A percentile compares a stretch with the other conserved stretches of the same genome.
These are phyloP conservation scores for Orthosia gothica DNA, from an alignment of 2,888 invertebrate species.

Conservation along the genomic window DNA sequence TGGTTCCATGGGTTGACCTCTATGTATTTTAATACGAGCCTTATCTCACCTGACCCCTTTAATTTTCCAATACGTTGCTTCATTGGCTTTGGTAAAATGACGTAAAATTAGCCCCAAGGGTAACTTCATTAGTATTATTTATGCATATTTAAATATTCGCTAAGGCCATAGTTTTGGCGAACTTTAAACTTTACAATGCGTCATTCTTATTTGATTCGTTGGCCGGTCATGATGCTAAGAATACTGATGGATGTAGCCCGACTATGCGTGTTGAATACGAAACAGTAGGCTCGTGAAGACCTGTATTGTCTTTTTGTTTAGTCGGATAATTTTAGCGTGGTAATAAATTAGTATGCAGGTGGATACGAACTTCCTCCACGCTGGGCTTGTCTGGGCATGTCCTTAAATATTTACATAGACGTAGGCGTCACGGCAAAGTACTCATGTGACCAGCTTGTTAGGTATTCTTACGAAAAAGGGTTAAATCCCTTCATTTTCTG, in stretches of 20 bases:
- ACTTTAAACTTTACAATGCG: slow-evolving; percentile 82
- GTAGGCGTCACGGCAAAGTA: slow-evolving; percentile 56
- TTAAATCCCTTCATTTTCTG: slow-evolving; percentile 43
- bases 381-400: slow-evolving; percentile 81
- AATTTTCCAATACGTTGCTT: slow-evolving; percentile 84
- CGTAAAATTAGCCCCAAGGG: slow-evolving; percentile 71
- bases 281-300: slow-evolving; percentile 58
- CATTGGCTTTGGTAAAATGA: slow-evolving; percentile 73
- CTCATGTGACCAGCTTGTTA: slow-evolving; percentile 59
- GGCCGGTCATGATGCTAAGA: slow-evolving; percentile 76
- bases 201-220: slow-evolving; percentile 84
- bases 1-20: slow-evolving; percentile 58
- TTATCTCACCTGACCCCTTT: slow-evolving; percentile 76
- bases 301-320: slow-evolving; percentile 71
- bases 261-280: slow-evolving; percentile 66
- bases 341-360: slow-evolving; percentile 86
- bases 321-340: slow-evolving; percentile 76
- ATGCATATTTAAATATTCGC: slow-evolving; percentile 75
- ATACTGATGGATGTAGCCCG: slow-evolving; percentile 83
- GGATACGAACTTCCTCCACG: slow-evolving; percentile 80
- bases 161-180: slow-evolving; percentile 82
- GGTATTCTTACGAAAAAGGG: slow-evolving; percentile 68
- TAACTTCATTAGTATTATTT: slow-evolving; percentile 66
- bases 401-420: slow-evolving; percentile 81
- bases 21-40: slow-evolving; percentile 72